These are phyloP conservation scores for Eudasyphora cyanicolor DNA, from an alignment of 2,888 invertebrate species.

Conservation along the genomic window DNA sequence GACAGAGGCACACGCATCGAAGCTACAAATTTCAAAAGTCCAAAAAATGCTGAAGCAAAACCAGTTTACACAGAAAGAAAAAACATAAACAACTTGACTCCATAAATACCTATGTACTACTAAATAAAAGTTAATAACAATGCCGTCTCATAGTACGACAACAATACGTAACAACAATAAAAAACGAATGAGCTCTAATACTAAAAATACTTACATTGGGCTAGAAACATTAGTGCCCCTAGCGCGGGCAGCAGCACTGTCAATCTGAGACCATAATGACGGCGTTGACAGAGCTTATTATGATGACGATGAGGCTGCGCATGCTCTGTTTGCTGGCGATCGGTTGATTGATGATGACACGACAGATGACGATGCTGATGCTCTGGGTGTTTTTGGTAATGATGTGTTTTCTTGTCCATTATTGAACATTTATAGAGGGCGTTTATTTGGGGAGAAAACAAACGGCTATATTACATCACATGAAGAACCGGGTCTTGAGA, in stretches of 20 bases:
- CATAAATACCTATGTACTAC: background rate
- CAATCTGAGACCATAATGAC: slow-evolving; percentile 65
- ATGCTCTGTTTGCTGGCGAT: background rate
- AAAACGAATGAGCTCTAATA: slow-evolving; percentile 9
- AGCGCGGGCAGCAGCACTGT: slow-evolving; percentile 64
- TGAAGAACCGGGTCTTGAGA: background rate
- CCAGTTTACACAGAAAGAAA: slow-evolving; percentile 39
- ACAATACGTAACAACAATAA: no score
- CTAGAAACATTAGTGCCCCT: slow-evolving; percentile 35
- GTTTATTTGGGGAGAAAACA: background rate
- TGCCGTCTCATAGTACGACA: background rate
- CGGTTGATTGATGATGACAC: slow-evolving; percentile 16
- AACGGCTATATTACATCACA: background rate
- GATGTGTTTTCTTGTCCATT: slow-evolving; percentile 56
- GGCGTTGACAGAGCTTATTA: slow-evolving; percentile 19
- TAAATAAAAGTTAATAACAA: slow-evolving; percentile 3
- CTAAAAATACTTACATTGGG: slow-evolving; percentile 58
- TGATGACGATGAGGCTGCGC: background rate
- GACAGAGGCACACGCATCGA: background rate
- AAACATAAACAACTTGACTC: background rate
- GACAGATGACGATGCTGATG: background rate
- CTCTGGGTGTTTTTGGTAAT: background rate
- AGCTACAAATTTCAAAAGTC: slow-evolving; percentile 48
- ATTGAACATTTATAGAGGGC: slow-evolving; percentile 50
- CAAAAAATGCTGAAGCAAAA: slow-evolving; percentile 36